Evolutionary conservation across 2,113 vertebrate genomes (phyloP), one percentile per base, ranked within the genome.

Genomic region (Probosciger aterrimus): DNA sequence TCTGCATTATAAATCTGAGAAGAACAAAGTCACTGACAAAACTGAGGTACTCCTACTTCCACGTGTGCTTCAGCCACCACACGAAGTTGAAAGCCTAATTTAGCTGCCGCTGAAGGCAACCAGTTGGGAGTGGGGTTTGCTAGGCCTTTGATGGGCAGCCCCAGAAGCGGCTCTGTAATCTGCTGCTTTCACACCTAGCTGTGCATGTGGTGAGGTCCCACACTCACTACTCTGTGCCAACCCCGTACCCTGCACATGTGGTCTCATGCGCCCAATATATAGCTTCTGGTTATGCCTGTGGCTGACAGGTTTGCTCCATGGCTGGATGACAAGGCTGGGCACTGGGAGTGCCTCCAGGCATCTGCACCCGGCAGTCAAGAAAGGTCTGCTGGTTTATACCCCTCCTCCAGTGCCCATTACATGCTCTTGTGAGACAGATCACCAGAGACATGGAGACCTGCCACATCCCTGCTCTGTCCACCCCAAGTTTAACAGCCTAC

Each of bases 201-300:
- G 57, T 6, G 7, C 57, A 59, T 16, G 22, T 35, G 33, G 33
- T n/a, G 14, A 88, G 27, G 24, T 27, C 30, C 44, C 63, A 24
- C 0, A 5, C 41, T 37, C 30, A 9, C 31, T 8, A 13, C 1
- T 2, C 18, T 3, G 2, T 33, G 31, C 53, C 28, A 39, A 9
- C 31, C 13, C 57, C n/a, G 19, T 1, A 22, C 33, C 52, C 0
- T 0, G 4, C 20, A 41, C 11, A 10, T 53, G 22, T 0, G 1
- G 15, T 33, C 74, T 18, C 43, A n/a, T 4, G 8, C 2, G 25
- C 44, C 65, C 8, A 31, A 25, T 55, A 28, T 49, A 28, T 14
- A 33, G 35, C 59, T 57, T 31, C 53, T 50, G 63, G 68, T 43
- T 52, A 4, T 4, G 63, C 37, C 70, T 30, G 17, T 0, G 1